Percentiles rank a stretch among this genome's conserved stretches.
These are phyloP conservation scores for Mechanitis messenoides DNA, from an alignment of 2,888 invertebrate genomes.

Conservation along the genomic window DNA sequence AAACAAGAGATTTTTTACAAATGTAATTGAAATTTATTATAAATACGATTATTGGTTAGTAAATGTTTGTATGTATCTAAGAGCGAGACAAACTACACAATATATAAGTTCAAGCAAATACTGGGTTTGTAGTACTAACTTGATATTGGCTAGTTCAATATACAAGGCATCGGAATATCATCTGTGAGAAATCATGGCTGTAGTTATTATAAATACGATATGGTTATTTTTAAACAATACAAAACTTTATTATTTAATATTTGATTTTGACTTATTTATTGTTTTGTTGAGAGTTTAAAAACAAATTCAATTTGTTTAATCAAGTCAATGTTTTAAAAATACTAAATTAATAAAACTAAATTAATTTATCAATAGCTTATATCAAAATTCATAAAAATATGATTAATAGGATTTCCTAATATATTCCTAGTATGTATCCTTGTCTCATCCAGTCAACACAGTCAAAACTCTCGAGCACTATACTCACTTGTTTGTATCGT, in stretches of 20 bases:
- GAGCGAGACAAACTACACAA: slow-evolving; percentile 33
- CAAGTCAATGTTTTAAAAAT: too few relatives aligned
- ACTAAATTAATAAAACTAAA: too few relatives aligned
- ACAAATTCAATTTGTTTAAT: too few relatives aligned
- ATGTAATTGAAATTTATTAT: too few relatives aligned
- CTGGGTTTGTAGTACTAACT: slow-evolving; percentile 52
- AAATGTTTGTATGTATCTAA: slow-evolving; percentile 1
- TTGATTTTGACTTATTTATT: not conserved
- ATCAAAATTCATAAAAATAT: too few relatives aligned
- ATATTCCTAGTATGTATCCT: not conserved
- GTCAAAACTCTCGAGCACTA: slow-evolving; percentile 23
- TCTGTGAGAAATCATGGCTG: slow-evolving; percentile 42
- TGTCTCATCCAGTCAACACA: slow-evolving; percentile 24
- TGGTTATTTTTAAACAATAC: not conserved
- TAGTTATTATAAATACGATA: slow-evolving; percentile 21
- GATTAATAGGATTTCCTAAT: not conserved
- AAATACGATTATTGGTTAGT: too few relatives aligned
- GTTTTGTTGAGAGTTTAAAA: too few relatives aligned
- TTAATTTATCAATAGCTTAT: too few relatives aligned
- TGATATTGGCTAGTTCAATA: slow-evolving; percentile 58
- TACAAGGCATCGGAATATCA: slow-evolving; percentile 52
- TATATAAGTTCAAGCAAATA: slow-evolving; percentile 44
- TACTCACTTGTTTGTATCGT: slow-evolving; percentile 60
- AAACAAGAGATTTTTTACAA: too few relatives aligned
- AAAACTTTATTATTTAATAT: slow-evolving; percentile 7